These are phyloP conservation scores for Plebejus melissa DNA, from an alignment of 2,888 invertebrate genomes.

Conservation along the genomic window DNA sequence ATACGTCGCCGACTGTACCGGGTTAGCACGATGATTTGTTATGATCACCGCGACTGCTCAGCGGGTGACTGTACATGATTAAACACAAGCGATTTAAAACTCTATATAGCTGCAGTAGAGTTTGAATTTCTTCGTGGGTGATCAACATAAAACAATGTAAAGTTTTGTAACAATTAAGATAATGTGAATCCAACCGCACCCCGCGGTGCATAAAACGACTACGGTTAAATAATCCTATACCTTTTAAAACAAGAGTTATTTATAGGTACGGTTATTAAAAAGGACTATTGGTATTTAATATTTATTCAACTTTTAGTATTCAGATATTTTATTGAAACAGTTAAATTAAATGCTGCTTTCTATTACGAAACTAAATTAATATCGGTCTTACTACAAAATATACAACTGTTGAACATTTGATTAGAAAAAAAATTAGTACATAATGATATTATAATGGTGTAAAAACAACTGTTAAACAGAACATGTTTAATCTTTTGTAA, in stretches of 20 bases:
- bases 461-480: too few relatives aligned
- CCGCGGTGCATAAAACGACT: constrained; percentile 6
- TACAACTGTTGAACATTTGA: too few relatives aligned
- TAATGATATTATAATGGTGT: too few relatives aligned
- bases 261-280: background rate
- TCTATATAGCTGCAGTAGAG: constrained; percentile 41
- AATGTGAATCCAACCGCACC: constrained; percentile 52
- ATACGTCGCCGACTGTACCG: background rate
- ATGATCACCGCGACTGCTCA: constrained; percentile 66
- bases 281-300: background rate
- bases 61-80: constrained; percentile 55
- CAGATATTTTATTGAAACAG: background rate
- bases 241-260: background rate
- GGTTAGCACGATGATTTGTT: constrained; percentile 55
- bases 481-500: too few relatives aligned
- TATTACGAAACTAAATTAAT: too few relatives aligned
- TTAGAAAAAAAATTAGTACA: too few relatives aligned
- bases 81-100: constrained; percentile 45
- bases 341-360: too few relatives aligned
- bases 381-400: too few relatives aligned
- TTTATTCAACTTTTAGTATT: background rate
- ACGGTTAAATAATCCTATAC: background rate
- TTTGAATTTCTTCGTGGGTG: constrained; percentile 31
- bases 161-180: constrained; percentile 69
- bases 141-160: constrained; percentile 67